Percentiles rank a stretch among this genome's conserved stretches.
These are phyloP conservation scores for Tachina lurida DNA, from an alignment of 2,888 invertebrate species.

Conservation along the genomic window DNA sequence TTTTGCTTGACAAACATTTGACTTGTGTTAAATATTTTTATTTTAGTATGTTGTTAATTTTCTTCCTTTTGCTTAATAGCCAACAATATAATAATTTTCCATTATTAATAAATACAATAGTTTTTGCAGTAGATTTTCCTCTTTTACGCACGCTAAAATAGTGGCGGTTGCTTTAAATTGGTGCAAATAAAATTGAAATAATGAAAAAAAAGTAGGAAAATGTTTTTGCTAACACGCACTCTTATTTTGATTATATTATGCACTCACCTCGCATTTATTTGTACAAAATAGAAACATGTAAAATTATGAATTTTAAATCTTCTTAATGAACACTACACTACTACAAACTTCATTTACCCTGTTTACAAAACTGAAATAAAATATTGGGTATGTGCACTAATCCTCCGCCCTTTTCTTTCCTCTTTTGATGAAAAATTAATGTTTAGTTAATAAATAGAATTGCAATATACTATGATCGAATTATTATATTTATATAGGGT, in stretches of 20 bases:
- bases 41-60: not conserved
- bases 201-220: not conserved
- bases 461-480: too few relatives aligned
- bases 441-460: too few relatives aligned
- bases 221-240: conserved; percentile 15
- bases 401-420: too few relatives aligned
- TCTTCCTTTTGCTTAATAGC: not conserved
- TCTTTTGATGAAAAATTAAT: too few relatives aligned
- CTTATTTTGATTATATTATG: not conserved
- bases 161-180: not conserved
- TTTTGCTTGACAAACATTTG: not conserved
- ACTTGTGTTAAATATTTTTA: not conserved
- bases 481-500: too few relatives aligned
- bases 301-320: too few relatives aligned
- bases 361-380: too few relatives aligned
- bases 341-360: too few relatives aligned
- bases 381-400: too few relatives aligned
- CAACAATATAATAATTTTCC: not conserved
- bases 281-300: not conserved
- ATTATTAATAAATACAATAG: not conserved
- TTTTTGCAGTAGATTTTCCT: not conserved
- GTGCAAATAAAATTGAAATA: not conserved
- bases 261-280: not conserved
- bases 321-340: too few relatives aligned
- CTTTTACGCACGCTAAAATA: not conserved